phyloP scores from a whole-genome alignment of 2,888 invertebrate genomes.

The Beris morrisii region DNA sequence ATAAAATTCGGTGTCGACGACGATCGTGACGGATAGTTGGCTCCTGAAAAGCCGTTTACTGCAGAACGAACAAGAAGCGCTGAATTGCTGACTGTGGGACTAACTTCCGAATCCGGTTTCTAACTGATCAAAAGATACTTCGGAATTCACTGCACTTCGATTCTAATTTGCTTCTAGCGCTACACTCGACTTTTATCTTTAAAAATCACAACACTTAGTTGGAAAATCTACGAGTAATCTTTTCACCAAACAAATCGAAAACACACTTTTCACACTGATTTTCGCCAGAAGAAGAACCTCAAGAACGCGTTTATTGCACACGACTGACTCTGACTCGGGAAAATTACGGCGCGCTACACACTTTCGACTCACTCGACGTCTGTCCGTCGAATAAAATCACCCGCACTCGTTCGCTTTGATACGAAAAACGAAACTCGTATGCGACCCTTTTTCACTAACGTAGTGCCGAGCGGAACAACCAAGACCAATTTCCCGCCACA shows the following conservation, averaged over 20 bases:
- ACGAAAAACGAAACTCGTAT: slow-evolving; percentile 24
- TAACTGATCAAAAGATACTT: too few species aligned
- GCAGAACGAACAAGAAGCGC: too few species aligned
- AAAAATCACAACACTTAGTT: too few species aligned
- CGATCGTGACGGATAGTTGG: slow-evolving; percentile 33
- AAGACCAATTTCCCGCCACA: slow-evolving; percentile 24
- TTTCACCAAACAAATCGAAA: not conserved
- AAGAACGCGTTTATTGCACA: too few species aligned
- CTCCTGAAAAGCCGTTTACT: too few species aligned
- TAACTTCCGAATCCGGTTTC: too few species aligned
- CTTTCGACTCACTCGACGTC: slow-evolving; percentile 34
- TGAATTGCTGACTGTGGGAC: too few species aligned
- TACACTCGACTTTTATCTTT: slow-evolving; percentile 8
- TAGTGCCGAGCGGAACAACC: not conserved
- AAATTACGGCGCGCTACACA: too few species aligned
- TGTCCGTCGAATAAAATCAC: slow-evolving; percentile 36
- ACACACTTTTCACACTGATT: slow-evolving; percentile 8
- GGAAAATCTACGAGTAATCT: slow-evolving; percentile 18
- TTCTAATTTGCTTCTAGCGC: slow-evolving; percentile 40
- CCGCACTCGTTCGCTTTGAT: slow-evolving; percentile 20
- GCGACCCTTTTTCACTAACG: slow-evolving; percentile 23
- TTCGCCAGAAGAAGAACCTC: not conserved
- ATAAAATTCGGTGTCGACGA: slow-evolving; percentile 35
- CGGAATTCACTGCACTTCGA: slow-evolving; percentile 35
- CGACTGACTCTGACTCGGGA: too few species aligned